Evolutionary conservation across 2,888 invertebrate species (phyloP), one percentile per base, ranked within the genome.

Genomic region (Noctua pronuba): DNA sequence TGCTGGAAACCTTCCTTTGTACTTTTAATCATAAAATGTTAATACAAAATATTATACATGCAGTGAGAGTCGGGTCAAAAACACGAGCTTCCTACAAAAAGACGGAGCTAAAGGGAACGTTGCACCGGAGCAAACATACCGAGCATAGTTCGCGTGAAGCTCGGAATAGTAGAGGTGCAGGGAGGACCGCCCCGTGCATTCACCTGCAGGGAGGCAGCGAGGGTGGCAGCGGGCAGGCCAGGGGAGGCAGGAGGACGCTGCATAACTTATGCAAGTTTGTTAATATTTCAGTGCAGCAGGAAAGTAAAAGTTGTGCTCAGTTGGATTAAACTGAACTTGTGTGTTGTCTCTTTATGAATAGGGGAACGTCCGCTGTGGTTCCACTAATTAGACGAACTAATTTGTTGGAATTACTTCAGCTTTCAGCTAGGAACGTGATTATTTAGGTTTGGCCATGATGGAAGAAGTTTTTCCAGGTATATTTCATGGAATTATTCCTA

Each of bases 251-350:
- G 85, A 81, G 77, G 64, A 71, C 82, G 77, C 83, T 88, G 91
- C 92, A 91, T 94, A 93, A 94, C 93, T 95, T 95, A 95, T 96
- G 96, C 95, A 96, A 95, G 94, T 93, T 94, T 92, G 94, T 95
- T 95, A 95, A 96, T 95, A 95, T 95, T 96, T 95, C 93, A 95
- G 90, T 86, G 82, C 88, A 88, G 92, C 90, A 92, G 92, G 94
- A 95, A 95, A 95, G 95, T 95, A 94, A 96, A 94, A 95, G 95
- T 95, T 87, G 90, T 89, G 91, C 91, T 86, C 83, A 78, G 86
- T 86, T 80, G 80, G 79, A 89, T 89, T 87, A 87, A 82, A 74
- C 64, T 73, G 85, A 80, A 80, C 85, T 79, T 84, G 80, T 86
- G 70, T 86, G 88, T 80, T 78, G 80, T 85, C 84, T 86, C 85